These are phyloP conservation scores for Magallana ariakensis DNA, from an alignment of 1,140 invertebrate species.

Conservation along the genomic window DNA sequence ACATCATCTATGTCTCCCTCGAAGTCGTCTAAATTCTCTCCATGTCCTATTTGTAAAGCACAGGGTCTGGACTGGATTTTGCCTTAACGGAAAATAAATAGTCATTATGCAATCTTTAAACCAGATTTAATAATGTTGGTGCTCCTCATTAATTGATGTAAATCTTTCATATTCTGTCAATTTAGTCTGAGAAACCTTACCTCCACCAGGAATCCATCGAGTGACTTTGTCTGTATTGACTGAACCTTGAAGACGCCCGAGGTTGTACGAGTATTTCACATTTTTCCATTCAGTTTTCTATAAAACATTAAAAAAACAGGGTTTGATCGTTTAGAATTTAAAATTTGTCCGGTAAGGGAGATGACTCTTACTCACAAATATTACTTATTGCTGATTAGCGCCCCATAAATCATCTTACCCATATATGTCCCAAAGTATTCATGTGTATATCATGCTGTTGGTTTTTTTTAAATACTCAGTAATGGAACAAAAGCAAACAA, in stretches of 20 bases:
- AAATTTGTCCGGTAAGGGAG: no score
- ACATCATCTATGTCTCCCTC: slow-evolving; percentile 59
- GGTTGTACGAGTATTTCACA: slow-evolving; percentile 46
- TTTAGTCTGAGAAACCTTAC: background rate
- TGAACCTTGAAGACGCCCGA: slow-evolving; percentile 37
- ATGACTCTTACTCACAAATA: no score
- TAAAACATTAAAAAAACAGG: background rate
- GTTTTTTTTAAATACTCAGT: no score
- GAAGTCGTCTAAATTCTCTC: slow-evolving; percentile 55
- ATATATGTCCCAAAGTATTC: no score
- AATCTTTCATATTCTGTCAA: background rate
- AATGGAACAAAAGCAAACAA: no score
- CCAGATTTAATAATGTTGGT: no score
- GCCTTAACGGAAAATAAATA: background rate
- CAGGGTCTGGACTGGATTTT: slow-evolving; percentile 46
- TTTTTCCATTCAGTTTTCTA: slow-evolving; percentile 50
- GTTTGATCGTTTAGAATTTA: no score
- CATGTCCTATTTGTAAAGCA: slow-evolving; percentile 57
- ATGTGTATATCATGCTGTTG: no score
- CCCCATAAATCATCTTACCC: no score
- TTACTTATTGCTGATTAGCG: no score
- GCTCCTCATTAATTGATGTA: no score
- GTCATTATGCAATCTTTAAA: no score
- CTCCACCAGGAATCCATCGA: slow-evolving; percentile 32
- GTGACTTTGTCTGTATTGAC: slow-evolving; percentile 27